Evolutionary conservation across 1,140 invertebrate species (phyloP).

Genomic region (Phymorhynchus buccinoides): DNA sequence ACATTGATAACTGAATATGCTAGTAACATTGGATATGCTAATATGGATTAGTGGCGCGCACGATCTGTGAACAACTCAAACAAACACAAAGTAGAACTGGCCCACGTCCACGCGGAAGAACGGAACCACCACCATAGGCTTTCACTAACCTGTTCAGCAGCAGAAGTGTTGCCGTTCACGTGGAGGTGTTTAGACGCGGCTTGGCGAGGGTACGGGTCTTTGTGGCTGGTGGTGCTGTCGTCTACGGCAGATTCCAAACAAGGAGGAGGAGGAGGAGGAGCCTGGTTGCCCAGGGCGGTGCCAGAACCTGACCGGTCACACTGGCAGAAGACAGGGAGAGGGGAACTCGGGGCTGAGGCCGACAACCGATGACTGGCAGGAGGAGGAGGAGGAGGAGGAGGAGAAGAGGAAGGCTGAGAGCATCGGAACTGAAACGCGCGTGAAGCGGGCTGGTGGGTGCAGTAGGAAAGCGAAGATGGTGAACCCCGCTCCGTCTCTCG

Average conservation of each 20-base stretch:
- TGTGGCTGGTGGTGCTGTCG: not conserved
- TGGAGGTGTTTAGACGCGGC: not conserved
- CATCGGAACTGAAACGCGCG: too few species aligned
- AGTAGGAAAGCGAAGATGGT: not conserved
- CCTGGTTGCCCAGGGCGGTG: not conserved
- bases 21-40: too few species aligned
- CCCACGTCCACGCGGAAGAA: too few species aligned
- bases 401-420: not conserved
- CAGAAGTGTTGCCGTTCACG: constrained; percentile 3
- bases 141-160: not conserved
- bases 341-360: not conserved
- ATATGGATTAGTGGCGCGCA: too few species aligned
- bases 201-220: not conserved
- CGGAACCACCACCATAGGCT: too few species aligned
- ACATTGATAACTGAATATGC: too few species aligned
- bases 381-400: not conserved
- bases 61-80: too few species aligned
- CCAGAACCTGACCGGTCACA: not conserved
- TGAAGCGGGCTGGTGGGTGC: not conserved
- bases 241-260: too few species aligned
- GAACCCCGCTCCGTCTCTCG: too few species aligned
- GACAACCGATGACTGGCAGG: not conserved
- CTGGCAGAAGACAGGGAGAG: not conserved
- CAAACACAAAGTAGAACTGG: too few species aligned
- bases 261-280: not conserved